Evolutionary conservation across 2,888 invertebrate genomes (phyloP).

Genomic region (Nesidiocoris tenuis): DNA sequence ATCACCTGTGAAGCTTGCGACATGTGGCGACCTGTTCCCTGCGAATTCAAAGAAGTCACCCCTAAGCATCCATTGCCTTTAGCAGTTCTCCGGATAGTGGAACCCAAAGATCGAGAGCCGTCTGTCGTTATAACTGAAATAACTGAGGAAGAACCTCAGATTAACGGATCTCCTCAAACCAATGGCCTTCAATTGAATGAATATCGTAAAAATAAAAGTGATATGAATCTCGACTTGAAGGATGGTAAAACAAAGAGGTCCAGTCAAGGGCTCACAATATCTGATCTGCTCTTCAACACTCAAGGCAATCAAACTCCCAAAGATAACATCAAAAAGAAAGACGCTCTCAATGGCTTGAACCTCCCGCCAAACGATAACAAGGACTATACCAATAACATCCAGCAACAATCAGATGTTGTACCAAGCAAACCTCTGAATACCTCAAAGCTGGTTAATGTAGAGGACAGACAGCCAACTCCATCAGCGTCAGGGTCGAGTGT

Average conservation of each 20-base stretch:
- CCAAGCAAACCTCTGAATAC: conserved; percentile 36
- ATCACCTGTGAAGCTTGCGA: conserved; percentile 65
- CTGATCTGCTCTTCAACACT: conserved; percentile 24
- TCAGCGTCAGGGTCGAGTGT: conserved; percentile 34
- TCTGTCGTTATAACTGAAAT: background rate
- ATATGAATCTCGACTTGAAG: conserved; percentile 4
- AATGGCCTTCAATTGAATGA: background rate
- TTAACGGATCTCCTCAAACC: background rate
- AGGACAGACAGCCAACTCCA: background rate
- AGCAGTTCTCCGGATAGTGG: conserved; percentile 21
- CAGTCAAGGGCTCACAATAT: conserved; percentile 25
- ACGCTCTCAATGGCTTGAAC: conserved; percentile 26
- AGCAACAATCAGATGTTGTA: conserved; percentile 11
- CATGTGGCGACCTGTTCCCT: conserved; percentile 56
- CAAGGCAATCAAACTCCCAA: conserved; percentile 15
- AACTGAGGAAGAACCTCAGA: background rate
- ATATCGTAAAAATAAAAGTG: background rate
- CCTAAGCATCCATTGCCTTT: conserved; percentile 29
- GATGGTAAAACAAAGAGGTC: background rate
- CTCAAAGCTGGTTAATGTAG: conserved; percentile 1
- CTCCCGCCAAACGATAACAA: conserved; percentile 31
- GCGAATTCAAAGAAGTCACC: conserved; percentile 41
- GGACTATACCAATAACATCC: conserved; percentile 42
- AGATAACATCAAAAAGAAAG: conserved; percentile 30
- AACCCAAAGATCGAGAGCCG: conserved; percentile 18